Percentiles rank a stretch among this genome's conserved stretches.
Evolutionary conservation across 2,888 invertebrate genomes (phyloP).

Genomic region (Agrotis puta): DNA sequence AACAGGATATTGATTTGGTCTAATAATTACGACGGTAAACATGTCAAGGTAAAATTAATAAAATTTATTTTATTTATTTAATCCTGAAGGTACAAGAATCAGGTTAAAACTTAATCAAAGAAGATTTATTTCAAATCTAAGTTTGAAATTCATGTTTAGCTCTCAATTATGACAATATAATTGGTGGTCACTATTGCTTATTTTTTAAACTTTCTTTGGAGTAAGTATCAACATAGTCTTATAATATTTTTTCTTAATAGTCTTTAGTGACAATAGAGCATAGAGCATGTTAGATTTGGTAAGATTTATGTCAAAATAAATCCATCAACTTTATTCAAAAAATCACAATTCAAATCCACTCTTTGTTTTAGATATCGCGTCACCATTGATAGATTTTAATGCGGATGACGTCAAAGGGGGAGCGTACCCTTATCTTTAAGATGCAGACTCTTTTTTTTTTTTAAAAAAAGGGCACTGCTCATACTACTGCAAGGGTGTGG

Average conservation of each 20-base stretch:
- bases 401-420: conserved; percentile 73
- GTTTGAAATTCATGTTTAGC: too few relatives aligned
- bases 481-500: conserved; percentile 79
- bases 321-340: conserved; percentile 30
- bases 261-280: too few relatives aligned
- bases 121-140: too few relatives aligned
- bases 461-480: conserved; percentile 77
- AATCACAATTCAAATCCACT: conserved; percentile 24
- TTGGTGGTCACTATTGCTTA: too few relatives aligned
- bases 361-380: conserved; percentile 56
- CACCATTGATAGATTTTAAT: conserved; percentile 74
- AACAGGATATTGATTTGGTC: neutral
- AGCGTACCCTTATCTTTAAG: conserved; percentile 80
- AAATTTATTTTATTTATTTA: too few relatives aligned
- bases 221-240: too few relatives aligned
- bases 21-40: neutral
- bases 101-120: too few relatives aligned
- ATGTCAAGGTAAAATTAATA: too few relatives aligned
- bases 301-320: conserved; percentile 14
- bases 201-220: too few relatives aligned
- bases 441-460: conserved; percentile 85
- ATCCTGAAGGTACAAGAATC: too few relatives aligned
- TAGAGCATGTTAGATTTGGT: neutral
- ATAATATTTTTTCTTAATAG: too few relatives aligned
- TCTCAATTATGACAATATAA: too few relatives aligned